Evolutionary conservation across 2,888 invertebrate genomes (phyloP).

Genomic region (Hipparchia semele): DNA sequence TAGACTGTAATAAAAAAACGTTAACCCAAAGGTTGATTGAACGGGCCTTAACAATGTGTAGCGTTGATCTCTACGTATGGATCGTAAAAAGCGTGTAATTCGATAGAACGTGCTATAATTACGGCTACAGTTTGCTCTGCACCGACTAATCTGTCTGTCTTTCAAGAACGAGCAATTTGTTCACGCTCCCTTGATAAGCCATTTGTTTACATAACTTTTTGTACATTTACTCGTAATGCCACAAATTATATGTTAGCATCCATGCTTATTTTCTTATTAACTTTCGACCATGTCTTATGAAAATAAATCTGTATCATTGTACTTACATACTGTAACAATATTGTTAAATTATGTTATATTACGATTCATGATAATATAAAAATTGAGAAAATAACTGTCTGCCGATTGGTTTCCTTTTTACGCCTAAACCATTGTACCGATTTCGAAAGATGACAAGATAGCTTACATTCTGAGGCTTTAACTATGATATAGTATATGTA

Average conservation of each 20-base stretch:
- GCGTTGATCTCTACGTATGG: slow-evolving; percentile 12
- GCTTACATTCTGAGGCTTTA: too few species aligned
- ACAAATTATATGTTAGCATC: neutral
- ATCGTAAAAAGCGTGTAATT: slow-evolving; percentile 13
- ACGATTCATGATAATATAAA: neutral
- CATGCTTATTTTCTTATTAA: neutral
- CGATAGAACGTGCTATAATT: slow-evolving; percentile 7
- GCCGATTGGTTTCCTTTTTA: too few species aligned
- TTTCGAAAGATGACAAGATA: too few species aligned
- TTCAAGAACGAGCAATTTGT: neutral
- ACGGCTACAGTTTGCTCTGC: slow-evolving; percentile 4
- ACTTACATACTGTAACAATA: neutral
- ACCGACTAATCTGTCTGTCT: slow-evolving; percentile 9
- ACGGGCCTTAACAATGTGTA: slow-evolving; percentile 11
- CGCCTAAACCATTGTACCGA: too few species aligned
- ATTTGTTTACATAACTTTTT: slow-evolving; percentile 21
- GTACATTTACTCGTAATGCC: neutral
- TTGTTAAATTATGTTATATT: neutral
- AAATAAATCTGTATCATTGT: neutral
- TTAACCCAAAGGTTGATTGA: slow-evolving; percentile 10
- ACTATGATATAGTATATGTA: too few species aligned
- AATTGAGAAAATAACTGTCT: too few species aligned
- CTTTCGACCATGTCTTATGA: neutral
- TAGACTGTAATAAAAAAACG: neutral
- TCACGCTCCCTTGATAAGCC: slow-evolving; percentile 3